These are phyloP conservation scores for Orcinus orca DNA, from an alignment of 2,113 vertebrate species.

Conservation along the genomic window DNA sequence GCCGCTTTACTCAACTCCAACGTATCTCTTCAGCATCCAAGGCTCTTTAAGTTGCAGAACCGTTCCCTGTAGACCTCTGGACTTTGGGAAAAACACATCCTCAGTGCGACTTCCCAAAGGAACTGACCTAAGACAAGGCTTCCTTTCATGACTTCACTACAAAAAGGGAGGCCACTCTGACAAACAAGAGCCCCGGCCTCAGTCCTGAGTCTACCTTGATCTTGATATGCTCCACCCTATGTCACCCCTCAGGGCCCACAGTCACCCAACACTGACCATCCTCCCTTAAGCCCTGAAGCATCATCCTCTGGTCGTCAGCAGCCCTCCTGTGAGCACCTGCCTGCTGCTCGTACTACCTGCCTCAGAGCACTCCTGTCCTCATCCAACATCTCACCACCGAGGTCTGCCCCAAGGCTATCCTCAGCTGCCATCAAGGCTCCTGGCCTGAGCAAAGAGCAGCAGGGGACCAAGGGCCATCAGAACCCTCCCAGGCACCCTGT, in stretches of 20 bases:
- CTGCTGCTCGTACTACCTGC: background rate
- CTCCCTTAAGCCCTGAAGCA: background rate
- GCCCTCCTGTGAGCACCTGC: background rate
- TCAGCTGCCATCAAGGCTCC: background rate
- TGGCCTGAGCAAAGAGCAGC: background rate
- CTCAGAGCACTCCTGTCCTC: background rate
- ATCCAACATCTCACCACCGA: background rate
- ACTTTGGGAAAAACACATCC: background rate
- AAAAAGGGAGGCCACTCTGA: background rate
- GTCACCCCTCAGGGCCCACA: background rate
- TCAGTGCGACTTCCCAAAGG: background rate
- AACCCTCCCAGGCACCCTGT: background rate
- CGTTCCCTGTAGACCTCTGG: background rate
- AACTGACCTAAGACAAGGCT: conserved; percentile 4
- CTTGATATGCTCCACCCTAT: background rate
- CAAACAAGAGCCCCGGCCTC: background rate
- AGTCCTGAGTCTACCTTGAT: background rate
- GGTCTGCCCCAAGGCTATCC: background rate
- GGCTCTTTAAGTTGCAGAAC: background rate
- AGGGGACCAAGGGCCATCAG: background rate
- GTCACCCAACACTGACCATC: background rate
- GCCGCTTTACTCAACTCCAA: background rate
- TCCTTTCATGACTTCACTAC: background rate
- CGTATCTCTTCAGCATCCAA: background rate
- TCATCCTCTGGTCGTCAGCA: background rate